Evolutionary conservation across 2,888 invertebrate genomes (phyloP), one percentile per base, ranked within the genome.

Genomic region (Argyresthia goedartella): DNA sequence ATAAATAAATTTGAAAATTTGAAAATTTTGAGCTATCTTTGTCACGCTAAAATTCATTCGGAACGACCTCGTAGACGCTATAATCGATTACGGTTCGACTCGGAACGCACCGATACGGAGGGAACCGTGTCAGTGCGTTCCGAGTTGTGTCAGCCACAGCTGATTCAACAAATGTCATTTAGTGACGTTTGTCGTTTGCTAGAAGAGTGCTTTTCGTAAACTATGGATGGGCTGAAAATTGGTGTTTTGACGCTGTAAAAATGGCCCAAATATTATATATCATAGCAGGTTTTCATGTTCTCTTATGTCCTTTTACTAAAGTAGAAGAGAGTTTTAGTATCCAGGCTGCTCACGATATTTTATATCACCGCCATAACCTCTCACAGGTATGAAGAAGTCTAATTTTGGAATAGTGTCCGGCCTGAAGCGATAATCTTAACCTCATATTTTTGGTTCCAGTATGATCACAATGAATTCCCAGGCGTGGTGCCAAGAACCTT

Each of bases 251-350:
- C 8, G 8, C 35, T 36, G 39, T 34, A n/a, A 71, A 78, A 73
- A 94, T 95, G 93, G 92, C 92, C 73, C 89, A 92, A 68, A 82
- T 94, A 73, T 80, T 94, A 64, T 90, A 93, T 72, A 80, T 94
- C 60, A 88, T 94, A 63, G 93, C 94, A 55, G 89, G 91, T 62
- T 89, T 93, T 62, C 95, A 96, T 76, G 84, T 98, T 54, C 75
- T 96, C 57, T 89, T 94, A 64, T 97, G 97, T 69, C 99, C 99
- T 51, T 98, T 93, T 74, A 98, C 98, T 4, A 99, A 99, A 92
- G 99, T 99, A 50, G 99, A 99, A 84, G 99, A 99, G 87, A 99
- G 98, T 81, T 99, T 99, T 77, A 99, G 98, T 86, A 88, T 98
- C 54, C 99, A 99, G 87, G 99, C 99, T 16, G 94, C 95, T 76